Conservation (phyloP, 2,888 invertebrate genomes). For the Aricia artaxerxes region DNA sequence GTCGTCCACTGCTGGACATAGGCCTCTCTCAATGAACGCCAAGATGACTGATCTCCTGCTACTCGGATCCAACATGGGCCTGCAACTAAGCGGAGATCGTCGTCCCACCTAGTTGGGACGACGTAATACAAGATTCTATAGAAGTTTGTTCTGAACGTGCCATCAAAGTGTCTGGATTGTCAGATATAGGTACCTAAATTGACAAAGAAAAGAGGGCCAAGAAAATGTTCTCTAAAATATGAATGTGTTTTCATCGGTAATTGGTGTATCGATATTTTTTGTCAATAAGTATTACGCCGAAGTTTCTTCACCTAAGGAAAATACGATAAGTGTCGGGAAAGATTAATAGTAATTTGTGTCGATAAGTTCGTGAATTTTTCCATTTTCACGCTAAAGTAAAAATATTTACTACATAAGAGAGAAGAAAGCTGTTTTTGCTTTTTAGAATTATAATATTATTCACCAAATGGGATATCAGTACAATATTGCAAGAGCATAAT, state of each 20-base stretch:
- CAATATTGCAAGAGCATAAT: too few species aligned
- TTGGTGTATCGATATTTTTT: not conserved
- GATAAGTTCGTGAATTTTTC: not conserved
- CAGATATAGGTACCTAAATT: slow-evolving; percentile 2
- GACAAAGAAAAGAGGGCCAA: not conserved
- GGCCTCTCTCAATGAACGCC: too few species aligned
- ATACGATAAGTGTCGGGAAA: not conserved
- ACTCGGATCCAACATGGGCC: too few species aligned
- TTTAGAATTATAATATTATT: too few species aligned
- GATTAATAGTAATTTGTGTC: slow-evolving; percentile 10
- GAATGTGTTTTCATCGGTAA: not conserved
- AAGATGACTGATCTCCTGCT: too few species aligned
- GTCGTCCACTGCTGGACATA: too few species aligned
- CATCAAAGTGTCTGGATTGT: not conserved
- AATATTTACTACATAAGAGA: not conserved
- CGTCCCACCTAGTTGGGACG: too few species aligned
- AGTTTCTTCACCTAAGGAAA: not conserved
- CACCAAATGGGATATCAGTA: too few species aligned
- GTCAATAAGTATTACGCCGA: slow-evolving; percentile 7
- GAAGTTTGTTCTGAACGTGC: not conserved
- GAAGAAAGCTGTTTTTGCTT: too few species aligned
- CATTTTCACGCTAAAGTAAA: not conserved
- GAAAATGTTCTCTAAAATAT: not conserved
- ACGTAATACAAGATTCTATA: too few species aligned
- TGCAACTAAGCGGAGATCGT: too few species aligned